Conservation (phyloP, 2,797 vertebrate species). For the Psittacula derbiana region DNA sequence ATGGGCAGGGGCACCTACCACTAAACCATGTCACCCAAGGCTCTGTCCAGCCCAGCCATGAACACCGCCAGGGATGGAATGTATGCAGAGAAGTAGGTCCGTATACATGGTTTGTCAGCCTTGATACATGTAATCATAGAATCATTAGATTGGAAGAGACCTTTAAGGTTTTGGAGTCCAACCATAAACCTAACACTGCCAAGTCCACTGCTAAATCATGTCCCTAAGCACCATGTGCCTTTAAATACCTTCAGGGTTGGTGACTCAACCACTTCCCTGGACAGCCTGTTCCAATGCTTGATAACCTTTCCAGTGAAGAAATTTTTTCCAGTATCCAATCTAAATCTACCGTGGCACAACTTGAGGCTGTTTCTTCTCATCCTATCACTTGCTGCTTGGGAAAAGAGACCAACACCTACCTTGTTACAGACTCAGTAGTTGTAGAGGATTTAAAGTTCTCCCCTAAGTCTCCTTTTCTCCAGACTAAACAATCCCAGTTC, state of each 20-base stretch:
- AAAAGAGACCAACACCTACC: not conserved
- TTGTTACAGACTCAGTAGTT: fast-evolving
- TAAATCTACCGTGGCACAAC: not conserved
- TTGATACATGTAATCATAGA: not conserved
- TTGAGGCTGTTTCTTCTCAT: not conserved
- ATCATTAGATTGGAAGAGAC: not conserved
- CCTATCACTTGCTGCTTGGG: not conserved
- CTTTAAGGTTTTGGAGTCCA: not conserved
- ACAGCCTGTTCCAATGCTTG: not conserved
- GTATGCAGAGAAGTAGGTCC: not conserved
- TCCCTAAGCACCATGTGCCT: not conserved
- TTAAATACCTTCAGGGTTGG: not conserved
- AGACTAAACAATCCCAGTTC: not conserved
- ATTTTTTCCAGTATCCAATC: not conserved
- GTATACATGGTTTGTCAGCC: not conserved
- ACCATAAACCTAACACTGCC: not conserved
- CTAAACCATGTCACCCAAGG: too few relatives aligned
- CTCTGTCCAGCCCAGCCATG: too few relatives aligned
- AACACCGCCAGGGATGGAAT: too few relatives aligned
- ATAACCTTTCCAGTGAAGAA: not conserved
- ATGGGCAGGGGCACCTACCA: too few relatives aligned
- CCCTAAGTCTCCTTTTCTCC: not conserved
- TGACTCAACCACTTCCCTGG: not conserved
- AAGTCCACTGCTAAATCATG: not conserved
- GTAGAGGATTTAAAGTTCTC: not conserved